Conservation (phyloP, 2,113 vertebrate species). For the Heteronetta atricapilla region DNA sequence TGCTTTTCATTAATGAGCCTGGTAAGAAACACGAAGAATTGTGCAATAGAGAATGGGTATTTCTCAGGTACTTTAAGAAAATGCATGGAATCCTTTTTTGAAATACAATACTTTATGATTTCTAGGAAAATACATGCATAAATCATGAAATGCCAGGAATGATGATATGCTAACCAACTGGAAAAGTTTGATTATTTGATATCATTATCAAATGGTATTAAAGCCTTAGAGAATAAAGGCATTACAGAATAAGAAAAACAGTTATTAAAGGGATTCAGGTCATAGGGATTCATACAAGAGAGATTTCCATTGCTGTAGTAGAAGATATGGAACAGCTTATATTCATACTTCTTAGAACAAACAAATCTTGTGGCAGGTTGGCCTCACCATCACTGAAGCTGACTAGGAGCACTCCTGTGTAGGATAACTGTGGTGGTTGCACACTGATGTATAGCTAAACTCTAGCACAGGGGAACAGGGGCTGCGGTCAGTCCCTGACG, state of each 20-base stretch:
- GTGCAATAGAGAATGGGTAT: not conserved
- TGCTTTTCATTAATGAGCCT: not conserved
- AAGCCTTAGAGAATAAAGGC: not conserved
- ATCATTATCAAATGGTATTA: not conserved
- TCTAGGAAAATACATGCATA: not conserved
- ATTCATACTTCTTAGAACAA: not conserved
- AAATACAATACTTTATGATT: not conserved
- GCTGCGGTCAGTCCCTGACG: too few species aligned
- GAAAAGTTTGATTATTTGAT: not conserved
- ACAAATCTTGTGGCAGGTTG: not conserved
- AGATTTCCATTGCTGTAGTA: not conserved
- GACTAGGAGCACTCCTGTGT: not conserved
- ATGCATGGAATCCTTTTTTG: not conserved
- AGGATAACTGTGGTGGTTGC: not conserved
- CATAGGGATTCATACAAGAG: not conserved
- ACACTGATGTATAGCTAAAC: not conserved
- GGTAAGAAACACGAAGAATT: not conserved
- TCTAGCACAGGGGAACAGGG: too few species aligned
- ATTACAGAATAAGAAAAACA: not conserved
- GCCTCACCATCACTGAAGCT: not conserved
- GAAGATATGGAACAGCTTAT: not conserved
- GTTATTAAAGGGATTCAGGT: not conserved
- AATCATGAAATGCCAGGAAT: not conserved
- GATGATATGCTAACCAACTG: not conserved
- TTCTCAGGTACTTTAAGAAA: conserved; percentile 8